Conservation (phyloP, 1,140 invertebrate species). For the Gonioctena quinquepunctata region DNA sequence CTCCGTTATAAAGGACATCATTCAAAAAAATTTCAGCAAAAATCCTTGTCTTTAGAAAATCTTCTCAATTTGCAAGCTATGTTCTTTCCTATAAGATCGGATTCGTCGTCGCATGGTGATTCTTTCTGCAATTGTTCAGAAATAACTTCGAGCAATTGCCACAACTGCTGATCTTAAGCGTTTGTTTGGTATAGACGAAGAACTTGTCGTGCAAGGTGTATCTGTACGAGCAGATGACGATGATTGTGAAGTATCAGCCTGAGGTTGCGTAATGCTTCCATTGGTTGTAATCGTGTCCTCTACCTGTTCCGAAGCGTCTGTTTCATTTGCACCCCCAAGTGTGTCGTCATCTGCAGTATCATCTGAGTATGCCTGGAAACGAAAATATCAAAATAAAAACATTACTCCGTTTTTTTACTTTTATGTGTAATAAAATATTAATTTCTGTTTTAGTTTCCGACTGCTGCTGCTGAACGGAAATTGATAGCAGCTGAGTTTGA, state of each 20-base stretch:
- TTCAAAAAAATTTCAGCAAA: neutral
- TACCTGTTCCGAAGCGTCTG: neutral
- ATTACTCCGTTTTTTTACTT: neutral
- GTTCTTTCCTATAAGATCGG: neutral
- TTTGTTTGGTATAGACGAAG: neutral
- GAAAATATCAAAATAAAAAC: neutral
- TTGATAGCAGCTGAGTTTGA: slow-evolving; percentile 4
- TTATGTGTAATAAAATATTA: slow-evolving; percentile 1
- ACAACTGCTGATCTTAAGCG: neutral
- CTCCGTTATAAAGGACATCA: neutral
- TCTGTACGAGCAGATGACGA: neutral
- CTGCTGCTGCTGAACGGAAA: neutral
- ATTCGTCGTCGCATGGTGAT: neutral
- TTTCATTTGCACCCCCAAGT: neutral
- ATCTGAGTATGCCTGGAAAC: neutral
- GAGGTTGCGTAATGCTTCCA: neutral
- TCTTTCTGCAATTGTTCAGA: neutral
- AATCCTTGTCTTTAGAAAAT: neutral
- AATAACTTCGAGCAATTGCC: neutral
- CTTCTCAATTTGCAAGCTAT: neutral
- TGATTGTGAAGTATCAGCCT: neutral
- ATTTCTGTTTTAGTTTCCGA: slow-evolving; percentile 3
- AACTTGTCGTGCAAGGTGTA: neutral
- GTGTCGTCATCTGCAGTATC: neutral
- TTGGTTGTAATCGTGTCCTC: neutral